These are phyloP conservation scores for Drymodes brunneopygia DNA, from an alignment of 2,113 vertebrate genomes.

Conservation along the genomic window DNA sequence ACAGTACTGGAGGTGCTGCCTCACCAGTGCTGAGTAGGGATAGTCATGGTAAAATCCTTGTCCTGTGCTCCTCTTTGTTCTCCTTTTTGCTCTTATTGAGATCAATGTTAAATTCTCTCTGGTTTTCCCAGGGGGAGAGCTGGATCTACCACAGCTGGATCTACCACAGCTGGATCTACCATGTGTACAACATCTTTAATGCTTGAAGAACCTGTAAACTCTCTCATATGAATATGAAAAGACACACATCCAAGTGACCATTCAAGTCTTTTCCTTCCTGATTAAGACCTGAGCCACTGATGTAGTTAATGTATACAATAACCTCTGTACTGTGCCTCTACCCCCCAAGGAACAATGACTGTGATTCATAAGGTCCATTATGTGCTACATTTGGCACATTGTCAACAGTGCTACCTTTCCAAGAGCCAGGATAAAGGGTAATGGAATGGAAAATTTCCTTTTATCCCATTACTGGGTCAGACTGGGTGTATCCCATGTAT, in stretches of 20 bases:
- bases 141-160: not conserved
- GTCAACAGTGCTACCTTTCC: not conserved
- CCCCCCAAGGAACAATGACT: not conserved
- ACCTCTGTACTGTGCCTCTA: not conserved
- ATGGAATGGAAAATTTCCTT: constrained; percentile 40
- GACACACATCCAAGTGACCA: not conserved
- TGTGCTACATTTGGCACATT: not conserved
- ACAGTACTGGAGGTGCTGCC: accelerated
- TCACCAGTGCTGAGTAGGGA: no score
- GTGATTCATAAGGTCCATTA: constrained; percentile 43
- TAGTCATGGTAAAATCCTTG: not conserved
- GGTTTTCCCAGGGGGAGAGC: not conserved
- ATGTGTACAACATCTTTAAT: accelerated
- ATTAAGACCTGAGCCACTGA: not conserved
- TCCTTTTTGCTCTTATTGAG: not conserved
- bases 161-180: not conserved
- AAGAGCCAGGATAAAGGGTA: constrained; percentile 14
- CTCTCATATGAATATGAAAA: not conserved
- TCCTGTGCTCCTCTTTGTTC: not conserved
- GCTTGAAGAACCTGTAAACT: not conserved
- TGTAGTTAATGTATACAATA: not conserved
- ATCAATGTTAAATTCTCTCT: accelerated
- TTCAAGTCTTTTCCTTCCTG: not conserved
- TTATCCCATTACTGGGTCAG: not conserved
- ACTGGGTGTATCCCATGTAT: not conserved